A percentile compares a stretch with the other conserved stretches of the same genome.
These are phyloP conservation scores for Anguilla marmorata DNA, from an alignment of 2,797 vertebrate genomes.

Conservation along the genomic window DNA sequence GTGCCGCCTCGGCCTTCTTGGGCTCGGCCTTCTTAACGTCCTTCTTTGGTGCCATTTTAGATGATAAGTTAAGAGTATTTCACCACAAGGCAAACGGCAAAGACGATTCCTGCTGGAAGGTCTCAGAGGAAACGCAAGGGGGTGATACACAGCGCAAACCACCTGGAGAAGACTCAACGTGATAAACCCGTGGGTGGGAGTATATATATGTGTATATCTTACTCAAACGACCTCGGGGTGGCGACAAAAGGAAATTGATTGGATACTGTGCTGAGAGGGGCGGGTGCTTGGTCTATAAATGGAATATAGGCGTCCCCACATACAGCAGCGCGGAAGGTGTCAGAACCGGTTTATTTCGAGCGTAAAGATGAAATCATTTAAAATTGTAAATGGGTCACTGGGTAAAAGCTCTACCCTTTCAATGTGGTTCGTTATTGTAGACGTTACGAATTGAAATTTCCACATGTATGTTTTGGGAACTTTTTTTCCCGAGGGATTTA, in stretches of 20 bases:
- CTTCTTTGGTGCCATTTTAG: conserved; percentile 25
- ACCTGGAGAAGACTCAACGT: conserved; percentile 12
- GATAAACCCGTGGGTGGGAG: not conserved
- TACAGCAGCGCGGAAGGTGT: not conserved
- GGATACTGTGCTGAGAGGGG: not conserved
- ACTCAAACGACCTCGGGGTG: not conserved
- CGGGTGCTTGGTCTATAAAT: conserved; percentile 16
- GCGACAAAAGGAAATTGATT: not conserved
- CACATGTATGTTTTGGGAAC: not conserved
- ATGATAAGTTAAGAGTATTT: not conserved
- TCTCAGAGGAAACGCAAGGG: not conserved
- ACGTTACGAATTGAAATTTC: not conserved
- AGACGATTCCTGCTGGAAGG: conserved; percentile 4
- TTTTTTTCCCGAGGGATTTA: not conserved
- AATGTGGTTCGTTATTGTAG: not conserved
- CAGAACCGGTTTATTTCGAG: conserved; percentile 9
- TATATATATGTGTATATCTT: conserved; percentile 21
- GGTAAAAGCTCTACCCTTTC: not conserved
- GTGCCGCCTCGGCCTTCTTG: conserved; percentile 12
- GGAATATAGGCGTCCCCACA: not conserved
- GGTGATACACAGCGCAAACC: not conserved
- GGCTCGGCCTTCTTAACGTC: conserved; percentile 22
- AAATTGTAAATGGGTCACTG: conserved; percentile 16
- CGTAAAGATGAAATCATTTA: conserved; percentile 15
- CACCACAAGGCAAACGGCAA: not conserved